Base-by-base conservation (phyloP, 2,113 vertebrate genomes). In the Caretta caretta region DNA sequence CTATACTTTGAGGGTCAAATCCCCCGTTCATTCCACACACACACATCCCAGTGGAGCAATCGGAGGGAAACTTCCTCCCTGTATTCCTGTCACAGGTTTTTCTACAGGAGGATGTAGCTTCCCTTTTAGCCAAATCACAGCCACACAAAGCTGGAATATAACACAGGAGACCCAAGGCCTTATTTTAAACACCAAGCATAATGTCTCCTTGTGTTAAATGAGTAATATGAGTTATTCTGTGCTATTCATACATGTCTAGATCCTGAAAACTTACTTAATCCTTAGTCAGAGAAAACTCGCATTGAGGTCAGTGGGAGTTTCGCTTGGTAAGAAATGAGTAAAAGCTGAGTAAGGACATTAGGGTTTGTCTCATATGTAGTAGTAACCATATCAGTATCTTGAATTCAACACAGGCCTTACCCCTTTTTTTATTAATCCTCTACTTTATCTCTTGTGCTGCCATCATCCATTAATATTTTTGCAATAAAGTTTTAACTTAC, bases 201-300 rank as follows among this genome's bases (percentile, higher is more conserved):
- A 50, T 88, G 86, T 93, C 92, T 96, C 90, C 86, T 59, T 50
- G 59, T 96, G 88, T 88, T 86, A 93, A 92, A 93, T 95, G 90
- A 96, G 42, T 96, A 93, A 96, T 80, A 38, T n/a, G 62, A 69
- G 16, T 27, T 19, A 51, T 48, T 82, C 51, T 87, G 27, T 82
- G n/a, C 89, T 80, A 92, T 93, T 83, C 91, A 69, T 76, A 93
- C 48, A 84, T 90, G 59, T 78, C 53, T 0, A 92, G 83, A 85
- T 5, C 80, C 90, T 92, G 79, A 83, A 57, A 91, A 88, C 87
- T 38, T 20, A 81, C 48, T 89, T 81, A 93, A 92, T 85, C 86
- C 78, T 93, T 93, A 96, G 79, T 93, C 80, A 95, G 90, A 84
- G 90, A 75, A 86, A 69, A 80, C 38, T 94, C 82, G 19, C 5